Evolutionary conservation across 2,888 invertebrate genomes (phyloP).

Genomic region (Eudasyphora cyanicolor): DNA sequence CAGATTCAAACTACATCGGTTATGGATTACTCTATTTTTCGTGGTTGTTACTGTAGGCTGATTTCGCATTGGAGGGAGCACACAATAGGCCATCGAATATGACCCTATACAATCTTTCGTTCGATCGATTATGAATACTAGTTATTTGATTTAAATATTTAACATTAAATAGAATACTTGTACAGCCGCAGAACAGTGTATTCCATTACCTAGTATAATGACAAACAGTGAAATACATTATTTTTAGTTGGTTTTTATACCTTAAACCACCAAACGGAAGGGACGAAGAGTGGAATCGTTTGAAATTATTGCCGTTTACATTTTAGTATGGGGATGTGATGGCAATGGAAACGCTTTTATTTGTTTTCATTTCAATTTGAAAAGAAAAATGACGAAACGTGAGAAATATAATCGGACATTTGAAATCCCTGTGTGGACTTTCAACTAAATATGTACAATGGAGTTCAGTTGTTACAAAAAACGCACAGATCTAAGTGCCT

Average conservation of each 20-base stretch:
- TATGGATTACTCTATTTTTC: too few species aligned
- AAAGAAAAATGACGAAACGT: slow-evolving; percentile 42
- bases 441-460: slow-evolving; percentile 35
- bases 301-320: slow-evolving; percentile 24
- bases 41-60: too few species aligned
- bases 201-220: slow-evolving; percentile 14
- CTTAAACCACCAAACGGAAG: neutral
- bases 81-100: slow-evolving; percentile 20
- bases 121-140: slow-evolving; percentile 17
- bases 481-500: neutral
- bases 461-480: slow-evolving; percentile 11
- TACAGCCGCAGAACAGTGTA: neutral
- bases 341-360: slow-evolving; percentile 25
- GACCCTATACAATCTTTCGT: slow-evolving; percentile 16
- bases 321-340: neutral
- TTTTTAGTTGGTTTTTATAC: neutral
- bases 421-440: slow-evolving; percentile 51
- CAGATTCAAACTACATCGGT: too few species aligned
- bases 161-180: neutral
- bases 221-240: neutral
- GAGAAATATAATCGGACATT: slow-evolving; percentile 49
- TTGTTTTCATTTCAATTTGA: slow-evolving; percentile 37
- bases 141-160: slow-evolving; percentile 8
- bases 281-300: neutral
- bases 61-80: neutral